phyloP scores from a whole-genome alignment of 1,140 invertebrate genomes.

The Myzus persicae region DNA sequence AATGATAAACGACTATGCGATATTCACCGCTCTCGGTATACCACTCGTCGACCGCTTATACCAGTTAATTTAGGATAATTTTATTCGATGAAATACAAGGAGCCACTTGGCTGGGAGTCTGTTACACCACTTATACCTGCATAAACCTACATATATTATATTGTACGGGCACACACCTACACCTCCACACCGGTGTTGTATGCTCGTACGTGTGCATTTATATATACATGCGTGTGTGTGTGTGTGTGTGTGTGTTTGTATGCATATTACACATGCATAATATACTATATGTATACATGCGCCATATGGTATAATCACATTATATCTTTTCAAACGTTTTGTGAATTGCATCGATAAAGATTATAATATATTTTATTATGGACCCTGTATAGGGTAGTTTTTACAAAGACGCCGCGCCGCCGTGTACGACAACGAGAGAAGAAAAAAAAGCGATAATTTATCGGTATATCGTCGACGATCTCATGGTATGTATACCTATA shows the following conservation, averaged over 20 bases:
- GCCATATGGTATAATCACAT: constrained; percentile 10
- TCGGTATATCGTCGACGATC: not conserved
- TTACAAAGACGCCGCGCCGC: not conserved
- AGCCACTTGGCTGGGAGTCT: not conserved
- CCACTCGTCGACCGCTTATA: not conserved
- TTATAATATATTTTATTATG: constrained; percentile 12
- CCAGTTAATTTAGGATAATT: not conserved
- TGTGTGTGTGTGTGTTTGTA: not conserved
- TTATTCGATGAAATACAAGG: not conserved
- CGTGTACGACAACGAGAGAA: not conserved
- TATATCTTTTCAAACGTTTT: constrained; percentile 12
- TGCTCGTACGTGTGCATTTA: too few species aligned
- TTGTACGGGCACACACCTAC: not conserved
- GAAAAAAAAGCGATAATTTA: not conserved
- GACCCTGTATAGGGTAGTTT: not conserved
- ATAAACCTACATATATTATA: too few species aligned
- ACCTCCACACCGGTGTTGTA: not conserved
- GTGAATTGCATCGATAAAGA: constrained; percentile 10
- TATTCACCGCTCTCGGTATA: not conserved
- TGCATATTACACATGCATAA: not conserved
- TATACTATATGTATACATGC: too few species aligned
- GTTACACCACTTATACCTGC: not conserved
- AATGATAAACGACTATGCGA: not conserved
- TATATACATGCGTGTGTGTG: too few species aligned
- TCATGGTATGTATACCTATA: not conserved